Conservation (phyloP, 2,888 invertebrate genomes). For the Diaperis boleti region DNA sequence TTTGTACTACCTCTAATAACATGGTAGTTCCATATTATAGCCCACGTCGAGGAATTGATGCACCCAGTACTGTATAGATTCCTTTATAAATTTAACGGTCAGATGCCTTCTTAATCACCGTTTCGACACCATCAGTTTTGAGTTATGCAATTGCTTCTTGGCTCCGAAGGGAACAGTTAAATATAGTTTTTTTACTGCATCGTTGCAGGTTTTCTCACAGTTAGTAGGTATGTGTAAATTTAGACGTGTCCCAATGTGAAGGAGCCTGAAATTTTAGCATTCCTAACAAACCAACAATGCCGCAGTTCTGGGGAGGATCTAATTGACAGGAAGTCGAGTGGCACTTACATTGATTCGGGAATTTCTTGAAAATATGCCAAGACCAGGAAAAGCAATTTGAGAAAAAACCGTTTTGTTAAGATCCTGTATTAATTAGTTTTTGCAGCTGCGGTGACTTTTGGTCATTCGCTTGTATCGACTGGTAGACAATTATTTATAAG, state of each 20-base stretch:
- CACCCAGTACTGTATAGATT: too few relatives aligned
- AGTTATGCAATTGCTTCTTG: conserved; percentile 1
- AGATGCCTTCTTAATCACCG: not conserved
- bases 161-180: conserved; percentile 6
- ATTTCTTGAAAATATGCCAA: too few relatives aligned
- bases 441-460: not conserved
- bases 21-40: too few relatives aligned
- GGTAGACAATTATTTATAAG: not conserved
- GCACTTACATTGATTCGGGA: too few relatives aligned
- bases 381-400: too few relatives aligned
- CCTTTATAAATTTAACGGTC: not conserved
- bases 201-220: conserved; percentile 11
- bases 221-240: not conserved
- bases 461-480: too few relatives aligned
- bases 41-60: too few relatives aligned
- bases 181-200: conserved; percentile 14
- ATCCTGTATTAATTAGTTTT: too few relatives aligned
- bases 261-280: conserved; percentile 2
- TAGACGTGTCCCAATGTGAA: not conserved
- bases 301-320: not conserved
- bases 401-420: too few relatives aligned
- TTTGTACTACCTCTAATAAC: too few relatives aligned
- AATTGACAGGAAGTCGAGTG: not conserved
- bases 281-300: not conserved
- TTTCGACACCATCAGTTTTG: conserved; percentile 1